Conservation (phyloP, 2,888 invertebrate genomes). For the Cantharis rufa region DNA sequence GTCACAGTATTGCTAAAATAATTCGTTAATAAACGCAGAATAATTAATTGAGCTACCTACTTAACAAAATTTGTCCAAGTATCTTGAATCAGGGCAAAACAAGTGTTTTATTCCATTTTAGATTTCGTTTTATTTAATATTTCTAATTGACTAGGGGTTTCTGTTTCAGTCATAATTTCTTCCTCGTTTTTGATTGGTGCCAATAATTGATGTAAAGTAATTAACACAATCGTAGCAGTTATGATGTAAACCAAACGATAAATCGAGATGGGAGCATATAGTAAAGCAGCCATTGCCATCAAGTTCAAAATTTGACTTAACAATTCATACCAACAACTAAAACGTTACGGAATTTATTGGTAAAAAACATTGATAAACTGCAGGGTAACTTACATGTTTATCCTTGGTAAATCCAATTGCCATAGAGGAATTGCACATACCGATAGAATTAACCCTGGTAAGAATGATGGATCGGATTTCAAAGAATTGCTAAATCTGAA, state of each 20-base stretch:
- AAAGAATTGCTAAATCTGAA: constrained; percentile 61
- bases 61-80: background rate
- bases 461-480: constrained; percentile 66
- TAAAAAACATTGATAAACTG: background rate
- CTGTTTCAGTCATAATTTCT: constrained; percentile 53
- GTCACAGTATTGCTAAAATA: background rate
- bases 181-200: constrained; percentile 58
- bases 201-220: constrained; percentile 63
- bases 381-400: constrained; percentile 62
- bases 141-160: constrained; percentile 6
- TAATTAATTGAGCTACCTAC: background rate
- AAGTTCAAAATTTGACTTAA: constrained; percentile 59
- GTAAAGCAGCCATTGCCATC: constrained; percentile 61
- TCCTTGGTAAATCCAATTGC: constrained; percentile 69
- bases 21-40: background rate
- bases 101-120: constrained; percentile 32
- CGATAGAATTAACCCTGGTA: constrained; percentile 63
- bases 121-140: constrained; percentile 37
- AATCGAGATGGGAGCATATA: constrained; percentile 65
- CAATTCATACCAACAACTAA: constrained; percentile 58
- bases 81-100: background rate
- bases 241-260: constrained; percentile 66
- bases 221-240: constrained; percentile 59
- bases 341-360: constrained; percentile 39
- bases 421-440: constrained; percentile 66